Evolutionary conservation across 2,888 invertebrate species (phyloP).

Genomic region (Chloromyia formosa): DNA sequence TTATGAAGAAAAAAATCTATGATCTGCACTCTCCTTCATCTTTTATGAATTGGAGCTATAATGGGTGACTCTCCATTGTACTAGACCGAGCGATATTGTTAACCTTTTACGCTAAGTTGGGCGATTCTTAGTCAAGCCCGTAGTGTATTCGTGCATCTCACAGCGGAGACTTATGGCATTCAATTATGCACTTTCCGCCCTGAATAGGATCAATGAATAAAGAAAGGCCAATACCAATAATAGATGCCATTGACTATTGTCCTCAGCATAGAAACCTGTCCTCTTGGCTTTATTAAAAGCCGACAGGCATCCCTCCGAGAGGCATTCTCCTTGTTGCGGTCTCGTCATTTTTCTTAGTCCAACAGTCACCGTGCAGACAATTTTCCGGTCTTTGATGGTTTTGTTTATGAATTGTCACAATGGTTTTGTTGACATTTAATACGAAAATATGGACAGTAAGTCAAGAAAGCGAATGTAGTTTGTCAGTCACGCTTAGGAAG

Average conservation of each 20-base stretch:
- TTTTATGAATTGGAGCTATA: slow-evolving; percentile 21
- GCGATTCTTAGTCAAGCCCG: slow-evolving; percentile 6
- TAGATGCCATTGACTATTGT: slow-evolving; percentile 26
- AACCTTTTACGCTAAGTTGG: slow-evolving; percentile 8
- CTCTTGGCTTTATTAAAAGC: slow-evolving; percentile 25
- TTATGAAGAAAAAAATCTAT: too few relatives aligned
- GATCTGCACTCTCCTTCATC: not conserved
- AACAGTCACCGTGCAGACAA: slow-evolving; percentile 10
- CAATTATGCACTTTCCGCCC: slow-evolving; percentile 26
- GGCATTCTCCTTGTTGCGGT: slow-evolving; percentile 20
- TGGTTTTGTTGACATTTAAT: slow-evolving; percentile 39
- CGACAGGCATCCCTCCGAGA: slow-evolving; percentile 24
- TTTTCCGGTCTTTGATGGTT: slow-evolving; percentile 41
- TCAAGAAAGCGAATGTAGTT: not conserved
- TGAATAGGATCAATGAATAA: slow-evolving; percentile 32
- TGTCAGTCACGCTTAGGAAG: slow-evolving; percentile 1
- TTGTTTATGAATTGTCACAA: slow-evolving; percentile 34
- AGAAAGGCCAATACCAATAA: slow-evolving; percentile 37
- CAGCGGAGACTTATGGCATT: not conserved
- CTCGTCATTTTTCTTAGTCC: slow-evolving; percentile 8
- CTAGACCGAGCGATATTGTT: not conserved
- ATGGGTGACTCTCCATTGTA: slow-evolving; percentile 2
- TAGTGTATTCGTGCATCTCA: too few relatives aligned
- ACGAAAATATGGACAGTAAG: slow-evolving; percentile 10
- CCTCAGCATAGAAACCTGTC: slow-evolving; percentile 11